Conservation (phyloP, 1,140 invertebrate species). For the Ceratoteleas bidentatus region DNA sequence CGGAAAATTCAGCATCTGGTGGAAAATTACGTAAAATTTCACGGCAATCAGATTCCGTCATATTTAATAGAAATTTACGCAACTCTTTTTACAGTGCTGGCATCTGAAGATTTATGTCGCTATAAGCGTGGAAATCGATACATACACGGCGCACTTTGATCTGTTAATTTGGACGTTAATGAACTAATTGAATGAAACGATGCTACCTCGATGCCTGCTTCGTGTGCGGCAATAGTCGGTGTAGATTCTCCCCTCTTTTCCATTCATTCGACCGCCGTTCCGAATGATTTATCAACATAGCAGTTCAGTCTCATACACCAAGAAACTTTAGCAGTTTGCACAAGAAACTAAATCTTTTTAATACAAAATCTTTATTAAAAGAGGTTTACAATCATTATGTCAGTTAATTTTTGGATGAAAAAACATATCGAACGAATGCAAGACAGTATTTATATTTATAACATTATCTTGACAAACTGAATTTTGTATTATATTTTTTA, state of each 20-base stretch:
- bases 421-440: too few relatives aligned
- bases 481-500: too few relatives aligned
- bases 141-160: constrained; percentile 60
- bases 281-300: constrained; percentile 45
- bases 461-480: too few relatives aligned
- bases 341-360: constrained; percentile 8
- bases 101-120: constrained; percentile 19
- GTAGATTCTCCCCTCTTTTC: constrained; percentile 26
- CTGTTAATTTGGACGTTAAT: constrained; percentile 66
- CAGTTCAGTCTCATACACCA: constrained; percentile 20
- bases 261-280: constrained; percentile 34
- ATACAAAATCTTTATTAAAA: too few relatives aligned
- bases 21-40: too few relatives aligned
- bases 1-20: too few relatives aligned
- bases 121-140: constrained; percentile 38
- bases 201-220: constrained; percentile 49
- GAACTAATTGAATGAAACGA: constrained; percentile 68
- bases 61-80: too few relatives aligned
- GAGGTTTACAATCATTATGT: constrained; percentile 1
- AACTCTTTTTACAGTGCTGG: too few relatives aligned
- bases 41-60: too few relatives aligned
- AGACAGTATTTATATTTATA: too few relatives aligned
- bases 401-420: too few relatives aligned
- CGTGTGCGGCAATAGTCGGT: constrained; percentile 46
- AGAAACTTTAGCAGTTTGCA: constrained; percentile 18